Percentiles rank a stretch among this genome's conserved stretches.
Conservation (phyloP, 2,888 invertebrate species). For the Drosophila nigritarsus region DNA sequence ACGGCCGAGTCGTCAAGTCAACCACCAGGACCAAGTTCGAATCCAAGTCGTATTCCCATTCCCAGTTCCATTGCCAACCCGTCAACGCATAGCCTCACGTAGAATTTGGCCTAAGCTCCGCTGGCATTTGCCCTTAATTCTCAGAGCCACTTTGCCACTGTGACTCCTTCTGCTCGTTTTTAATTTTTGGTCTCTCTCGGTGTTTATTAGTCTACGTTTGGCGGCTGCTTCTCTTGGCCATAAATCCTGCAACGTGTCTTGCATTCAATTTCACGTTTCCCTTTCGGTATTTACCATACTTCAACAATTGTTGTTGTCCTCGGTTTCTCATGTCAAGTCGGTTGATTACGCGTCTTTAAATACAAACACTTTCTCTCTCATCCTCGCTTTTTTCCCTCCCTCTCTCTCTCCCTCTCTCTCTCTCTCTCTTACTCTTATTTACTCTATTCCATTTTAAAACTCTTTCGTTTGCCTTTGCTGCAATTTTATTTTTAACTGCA, state of each 20-base stretch:
- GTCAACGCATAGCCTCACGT: constrained; percentile 59
- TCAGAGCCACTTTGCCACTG: constrained; percentile 37
- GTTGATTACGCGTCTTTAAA: constrained; percentile 23
- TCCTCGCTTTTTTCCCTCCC: neutral
- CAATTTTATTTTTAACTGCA: neutral
- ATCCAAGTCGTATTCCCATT: neutral
- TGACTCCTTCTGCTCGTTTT: constrained; percentile 26
- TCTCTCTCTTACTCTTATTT: neutral
- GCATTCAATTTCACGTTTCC: constrained; percentile 65
- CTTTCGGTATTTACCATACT: constrained; percentile 24
- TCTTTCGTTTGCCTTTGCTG: too few relatives aligned
- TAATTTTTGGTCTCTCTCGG: constrained; percentile 40
- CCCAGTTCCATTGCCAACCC: constrained; percentile 17
- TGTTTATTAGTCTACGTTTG: constrained; percentile 72
- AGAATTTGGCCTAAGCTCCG: constrained; percentile 39
- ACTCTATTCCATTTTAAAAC: neutral
- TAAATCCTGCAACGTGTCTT: constrained; percentile 73
- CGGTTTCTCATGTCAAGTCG: constrained; percentile 31
- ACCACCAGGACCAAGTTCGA: constrained; percentile 29
- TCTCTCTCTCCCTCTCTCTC: neutral
- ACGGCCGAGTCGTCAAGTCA: constrained; percentile 54
- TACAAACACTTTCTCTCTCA: constrained; percentile 5
- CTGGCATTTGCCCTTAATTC: constrained; percentile 58
- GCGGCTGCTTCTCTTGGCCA: constrained; percentile 60
- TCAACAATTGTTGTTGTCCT: constrained; percentile 15